Conservation (phyloP, 2,113 vertebrate species). For the Sebastes schlegelii region DNA sequence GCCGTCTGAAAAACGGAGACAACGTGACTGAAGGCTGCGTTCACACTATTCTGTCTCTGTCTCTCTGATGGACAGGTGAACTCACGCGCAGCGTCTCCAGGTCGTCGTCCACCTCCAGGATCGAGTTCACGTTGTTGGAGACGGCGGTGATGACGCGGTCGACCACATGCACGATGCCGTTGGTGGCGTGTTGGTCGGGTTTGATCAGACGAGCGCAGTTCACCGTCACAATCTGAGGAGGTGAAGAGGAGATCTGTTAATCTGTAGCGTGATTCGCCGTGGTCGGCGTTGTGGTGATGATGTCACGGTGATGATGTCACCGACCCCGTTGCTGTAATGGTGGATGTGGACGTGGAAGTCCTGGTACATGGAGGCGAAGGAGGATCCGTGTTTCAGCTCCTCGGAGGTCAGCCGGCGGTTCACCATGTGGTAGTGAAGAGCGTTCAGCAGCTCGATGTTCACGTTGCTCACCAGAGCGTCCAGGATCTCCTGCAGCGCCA, state of each 20-base stretch:
- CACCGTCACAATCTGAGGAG: conserved; percentile 92
- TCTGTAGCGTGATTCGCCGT: no score
- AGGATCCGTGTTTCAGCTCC: conserved; percentile 90
- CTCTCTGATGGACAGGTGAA: neutral
- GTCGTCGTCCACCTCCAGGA: conserved; percentile 91
- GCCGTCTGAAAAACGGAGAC: conserved; percentile 84
- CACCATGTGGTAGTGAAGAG: conserved; percentile 98
- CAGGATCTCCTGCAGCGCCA: conserved; percentile 89
- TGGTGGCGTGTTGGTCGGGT: conserved; percentile 96
- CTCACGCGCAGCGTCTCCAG: conserved; percentile 93
- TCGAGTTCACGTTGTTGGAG: conserved; percentile 88
- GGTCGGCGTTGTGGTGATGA: no score
- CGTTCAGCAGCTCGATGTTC: conserved; percentile 97
- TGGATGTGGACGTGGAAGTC: conserved; percentile 93
- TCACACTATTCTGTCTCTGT: no score
- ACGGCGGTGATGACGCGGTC: conserved; percentile 95
- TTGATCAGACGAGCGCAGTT: conserved; percentile 97
- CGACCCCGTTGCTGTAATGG: conserved; percentile 96
- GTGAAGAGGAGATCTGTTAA: neutral
- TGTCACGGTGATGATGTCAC: conserved; percentile 29
- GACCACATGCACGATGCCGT: conserved; percentile 96
- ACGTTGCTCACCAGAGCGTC: conserved; percentile 98
- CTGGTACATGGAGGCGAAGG: conserved; percentile 96
- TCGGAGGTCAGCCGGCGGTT: conserved; percentile 92
- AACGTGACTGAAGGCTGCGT: neutral